Evolutionary conservation across 2,888 invertebrate species (phyloP).

Genomic region (Agriopis aurantiaria): DNA sequence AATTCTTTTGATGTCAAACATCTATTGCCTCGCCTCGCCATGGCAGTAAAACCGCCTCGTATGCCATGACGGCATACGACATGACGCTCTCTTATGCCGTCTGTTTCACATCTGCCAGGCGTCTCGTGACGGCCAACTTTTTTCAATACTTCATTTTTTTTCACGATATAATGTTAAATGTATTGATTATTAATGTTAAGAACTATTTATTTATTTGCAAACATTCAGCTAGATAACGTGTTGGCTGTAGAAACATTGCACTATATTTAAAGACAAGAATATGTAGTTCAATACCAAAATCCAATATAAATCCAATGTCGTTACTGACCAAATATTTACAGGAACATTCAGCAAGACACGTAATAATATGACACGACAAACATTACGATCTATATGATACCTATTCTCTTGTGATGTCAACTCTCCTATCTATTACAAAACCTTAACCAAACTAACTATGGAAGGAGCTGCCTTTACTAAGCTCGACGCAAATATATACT

Average conservation of each 20-base stretch:
- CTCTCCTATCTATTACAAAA: conserved; percentile 15
- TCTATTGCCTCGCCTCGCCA: too few relatives aligned
- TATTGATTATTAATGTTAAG: too few relatives aligned
- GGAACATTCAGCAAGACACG: background rate
- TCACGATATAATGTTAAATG: too few relatives aligned
- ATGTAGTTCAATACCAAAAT: background rate
- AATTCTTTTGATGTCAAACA: too few relatives aligned
- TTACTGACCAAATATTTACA: conserved; percentile 12
- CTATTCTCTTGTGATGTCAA: background rate
- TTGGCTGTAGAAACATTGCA: background rate
- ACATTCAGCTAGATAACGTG: background rate
- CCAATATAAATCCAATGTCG: background rate
- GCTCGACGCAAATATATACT: conserved; percentile 29
- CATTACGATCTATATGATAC: background rate
- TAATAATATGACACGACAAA: background rate
- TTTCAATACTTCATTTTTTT: too few relatives aligned
- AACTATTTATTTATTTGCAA: background rate
- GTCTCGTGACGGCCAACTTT: too few relatives aligned
- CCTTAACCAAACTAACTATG: conserved; percentile 28
- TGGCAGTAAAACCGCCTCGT: too few relatives aligned
- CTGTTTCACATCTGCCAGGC: too few relatives aligned
- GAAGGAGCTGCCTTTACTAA: background rate
- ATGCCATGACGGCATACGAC: too few relatives aligned
- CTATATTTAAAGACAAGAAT: background rate
- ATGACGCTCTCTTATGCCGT: too few relatives aligned